A percentile compares a stretch with the other conserved stretches of the same genome.
These are phyloP conservation scores for Omphaloscelis lunosa DNA, from an alignment of 2,888 invertebrate species.

Conservation along the genomic window DNA sequence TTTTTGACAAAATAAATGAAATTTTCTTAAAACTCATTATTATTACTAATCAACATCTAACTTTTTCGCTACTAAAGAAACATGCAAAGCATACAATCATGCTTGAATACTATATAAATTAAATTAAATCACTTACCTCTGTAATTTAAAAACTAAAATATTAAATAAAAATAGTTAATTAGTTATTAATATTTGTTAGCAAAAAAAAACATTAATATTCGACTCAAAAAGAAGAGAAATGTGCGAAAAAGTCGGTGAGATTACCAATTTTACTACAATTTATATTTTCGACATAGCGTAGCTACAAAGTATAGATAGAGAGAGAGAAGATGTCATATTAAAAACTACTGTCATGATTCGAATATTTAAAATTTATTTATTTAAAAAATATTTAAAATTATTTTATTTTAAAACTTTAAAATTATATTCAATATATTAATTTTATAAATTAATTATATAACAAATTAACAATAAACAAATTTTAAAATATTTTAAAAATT, in stretches of 20 bases:
- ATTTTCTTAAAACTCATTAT: no score
- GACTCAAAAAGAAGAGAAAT: constrained; percentile 80
- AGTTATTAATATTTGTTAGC: constrained; percentile 32
- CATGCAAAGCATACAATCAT: constrained; percentile 53
- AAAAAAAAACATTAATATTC: constrained; percentile 29
- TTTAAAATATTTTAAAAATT: constrained; percentile 3
- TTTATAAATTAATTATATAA: not conserved
- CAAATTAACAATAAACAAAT: not conserved
- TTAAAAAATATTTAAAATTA: constrained; percentile 1
- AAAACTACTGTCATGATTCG: constrained; percentile 22
- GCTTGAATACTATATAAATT: constrained; percentile 17
- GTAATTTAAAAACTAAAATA: constrained; percentile 1
- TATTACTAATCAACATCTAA: not conserved
- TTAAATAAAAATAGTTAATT: constrained; percentile 9
- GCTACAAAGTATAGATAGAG: constrained; percentile 20
- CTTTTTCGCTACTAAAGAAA: constrained; percentile 5
- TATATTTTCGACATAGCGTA: constrained; percentile 6
- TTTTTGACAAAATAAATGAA: not conserved
- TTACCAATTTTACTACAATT: constrained; percentile 27
- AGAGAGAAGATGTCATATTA: not conserved
- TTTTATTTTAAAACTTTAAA: not conserved
- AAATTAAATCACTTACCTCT: constrained; percentile 49
- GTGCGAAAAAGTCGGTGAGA: constrained; percentile 85
- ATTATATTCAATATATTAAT: no score
- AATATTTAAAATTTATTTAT: constrained; percentile 42